Evolutionary conservation across 2,888 invertebrate species (phyloP), one percentile per base, ranked within the genome.

Genomic region (Sminthurinus aureus): DNA sequence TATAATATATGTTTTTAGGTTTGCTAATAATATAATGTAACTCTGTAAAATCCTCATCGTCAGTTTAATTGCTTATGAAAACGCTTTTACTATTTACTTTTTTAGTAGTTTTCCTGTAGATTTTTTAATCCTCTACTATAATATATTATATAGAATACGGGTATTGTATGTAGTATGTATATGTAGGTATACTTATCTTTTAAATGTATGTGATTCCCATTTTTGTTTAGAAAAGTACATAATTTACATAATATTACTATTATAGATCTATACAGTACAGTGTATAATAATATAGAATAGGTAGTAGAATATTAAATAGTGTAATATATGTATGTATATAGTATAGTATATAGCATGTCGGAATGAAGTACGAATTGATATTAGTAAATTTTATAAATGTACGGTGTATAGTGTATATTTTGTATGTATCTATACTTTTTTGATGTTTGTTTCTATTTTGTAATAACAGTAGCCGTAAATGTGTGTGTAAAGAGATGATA

Each of bases 31-130:
- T 67, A 67, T n/a, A 67, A 69, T 20, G n/a, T 20, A 1, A 69
- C n/a, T n/a, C 11, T 20, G 18, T 20, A 69, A 38, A 38, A 38
- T 38, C 38, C 38, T 38, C 38, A 38, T 38, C 38, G 38, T 38
- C 38, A 38, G 38, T 38, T 38, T 64, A 64, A 64, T 64, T 64
- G n/a, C 13, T 64, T 64, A 64, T 69, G 22, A 69, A 18, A 64
- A 22, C n/a, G 22, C 38, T 79, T 58, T 79, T 66, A 20, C n/a
- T 69, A 11, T 69, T 79, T 66, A 22, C 66, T 26, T 66, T 58
- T 66, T 64, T 66, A 75, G 52, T 51, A 50, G 11, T 75, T 38
- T 38, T 69, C 38, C n/a, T 69, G 22, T 20, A 69, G n/a, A 69
- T n/a, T 20, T 69, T 64, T 64, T 64, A 64, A 64, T 18, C 73